A percentile compares a stretch with the other conserved stretches of the same genome.
Evolutionary conservation across 2,113 vertebrate genomes (phyloP).

Genomic region (Apteryx owenii): DNA sequence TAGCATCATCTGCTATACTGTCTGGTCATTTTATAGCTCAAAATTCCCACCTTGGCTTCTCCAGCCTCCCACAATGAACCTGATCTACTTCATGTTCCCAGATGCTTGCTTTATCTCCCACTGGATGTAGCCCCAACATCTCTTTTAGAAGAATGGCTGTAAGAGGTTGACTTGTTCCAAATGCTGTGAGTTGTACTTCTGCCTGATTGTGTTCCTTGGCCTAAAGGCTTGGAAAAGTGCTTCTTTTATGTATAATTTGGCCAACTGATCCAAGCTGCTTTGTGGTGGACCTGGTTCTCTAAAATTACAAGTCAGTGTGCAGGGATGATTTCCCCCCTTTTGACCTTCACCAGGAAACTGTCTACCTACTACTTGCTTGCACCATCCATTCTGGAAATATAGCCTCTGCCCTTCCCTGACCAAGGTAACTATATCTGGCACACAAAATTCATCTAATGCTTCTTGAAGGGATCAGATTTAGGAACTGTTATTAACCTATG

Average conservation of each 20-base stretch:
- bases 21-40: not conserved
- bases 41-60: not conserved
- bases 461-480: not conserved
- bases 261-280: not conserved
- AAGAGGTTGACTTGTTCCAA: not conserved
- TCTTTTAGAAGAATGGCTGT: not conserved
- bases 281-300: not conserved
- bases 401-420: not conserved
- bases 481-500: not conserved
- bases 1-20: not conserved
- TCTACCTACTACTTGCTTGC: not conserved
- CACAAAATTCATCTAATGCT: not conserved
- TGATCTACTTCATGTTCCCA: not conserved
- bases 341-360: not conserved
- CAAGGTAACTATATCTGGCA: not conserved
- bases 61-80: not conserved
- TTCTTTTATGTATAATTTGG: not conserved
- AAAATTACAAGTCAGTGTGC: not conserved
- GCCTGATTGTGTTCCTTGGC: not conserved
- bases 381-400: not conserved
- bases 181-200: not conserved
- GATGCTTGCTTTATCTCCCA: not conserved
- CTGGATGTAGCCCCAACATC: not conserved
- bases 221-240: not conserved
- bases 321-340: not conserved